A percentile compares a stretch with the other conserved stretches of the same genome.
Conservation (phyloP, 1,140 invertebrate species). For the Bradynema listronoti region DNA sequence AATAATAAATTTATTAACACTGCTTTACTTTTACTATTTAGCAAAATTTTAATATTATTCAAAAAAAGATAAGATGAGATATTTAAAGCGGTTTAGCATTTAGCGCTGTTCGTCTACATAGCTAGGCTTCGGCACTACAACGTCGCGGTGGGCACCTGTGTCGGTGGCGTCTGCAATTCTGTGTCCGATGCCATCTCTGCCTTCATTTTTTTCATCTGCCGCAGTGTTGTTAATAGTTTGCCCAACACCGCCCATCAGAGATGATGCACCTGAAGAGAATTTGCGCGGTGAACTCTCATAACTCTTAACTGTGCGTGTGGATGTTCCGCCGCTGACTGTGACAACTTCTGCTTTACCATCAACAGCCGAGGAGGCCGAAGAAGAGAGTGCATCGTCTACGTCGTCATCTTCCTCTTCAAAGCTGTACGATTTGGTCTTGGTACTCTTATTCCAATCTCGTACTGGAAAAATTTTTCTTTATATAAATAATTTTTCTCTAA, state of each 20-base stretch:
- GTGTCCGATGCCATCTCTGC: not conserved
- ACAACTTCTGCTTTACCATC: not conserved
- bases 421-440: conserved; percentile 27
- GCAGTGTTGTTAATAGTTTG: not conserved
- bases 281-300: not conserved
- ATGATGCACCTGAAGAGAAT: not conserved
- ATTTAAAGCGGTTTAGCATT: no score
- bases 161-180: not conserved
- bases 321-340: not conserved
- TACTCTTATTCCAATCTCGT: conserved; percentile 31
- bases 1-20: no score
- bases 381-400: no score
- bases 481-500: not conserved
- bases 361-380: not conserved
- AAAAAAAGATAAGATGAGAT: no score
- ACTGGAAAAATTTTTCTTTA: conserved; percentile 24
- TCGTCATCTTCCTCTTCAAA: conserved; percentile 41
- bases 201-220: not conserved
- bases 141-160: not conserved
- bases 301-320: not conserved
- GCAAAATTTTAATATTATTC: no score
- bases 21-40: no score
- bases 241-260: not conserved
- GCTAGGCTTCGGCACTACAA: conserved; percentile 5
- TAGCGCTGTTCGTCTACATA: conserved; percentile 9